These are phyloP conservation scores for Bradypodion pumilum DNA, from an alignment of 2,797 vertebrate genomes.

Conservation along the genomic window DNA sequence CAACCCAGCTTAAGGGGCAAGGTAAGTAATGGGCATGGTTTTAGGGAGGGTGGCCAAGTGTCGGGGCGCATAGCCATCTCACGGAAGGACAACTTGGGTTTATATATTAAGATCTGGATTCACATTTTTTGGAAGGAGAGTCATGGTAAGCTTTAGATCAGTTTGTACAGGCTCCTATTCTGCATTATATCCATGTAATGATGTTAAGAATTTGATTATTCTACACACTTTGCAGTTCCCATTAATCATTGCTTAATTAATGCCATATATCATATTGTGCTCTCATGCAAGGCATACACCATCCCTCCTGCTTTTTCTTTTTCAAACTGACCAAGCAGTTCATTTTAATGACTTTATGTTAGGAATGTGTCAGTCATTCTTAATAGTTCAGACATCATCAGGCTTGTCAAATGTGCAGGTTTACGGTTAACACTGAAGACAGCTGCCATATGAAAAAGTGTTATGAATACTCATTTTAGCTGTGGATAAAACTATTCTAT, in stretches of 20 bases:
- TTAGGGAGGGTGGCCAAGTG: too few species aligned
- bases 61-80: too few species aligned
- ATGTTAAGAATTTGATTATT: constrained; percentile 38
- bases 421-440: constrained; percentile 35
- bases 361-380: constrained; percentile 45
- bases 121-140: not conserved
- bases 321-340: constrained; percentile 15
- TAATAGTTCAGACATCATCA: constrained; percentile 41
- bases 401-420: constrained; percentile 48
- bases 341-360: constrained; percentile 37
- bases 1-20: too few species aligned
- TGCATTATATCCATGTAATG: constrained; percentile 1
- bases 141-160: constrained; percentile 3
- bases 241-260: constrained; percentile 47
- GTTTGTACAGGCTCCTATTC: not conserved
- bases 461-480: constrained; percentile 22
- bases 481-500: not conserved
- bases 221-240: not conserved
- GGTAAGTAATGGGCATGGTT: too few species aligned
- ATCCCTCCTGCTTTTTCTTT: not conserved
- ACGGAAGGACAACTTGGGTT: too few species aligned
- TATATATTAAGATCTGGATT: too few species aligned
- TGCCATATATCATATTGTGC: constrained; percentile 31
- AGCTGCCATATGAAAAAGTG: not conserved
- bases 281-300: constrained; percentile 14